phyloP scores from a whole-genome alignment of 2,797 vertebrate species.

The Delichon dasypus region DNA sequence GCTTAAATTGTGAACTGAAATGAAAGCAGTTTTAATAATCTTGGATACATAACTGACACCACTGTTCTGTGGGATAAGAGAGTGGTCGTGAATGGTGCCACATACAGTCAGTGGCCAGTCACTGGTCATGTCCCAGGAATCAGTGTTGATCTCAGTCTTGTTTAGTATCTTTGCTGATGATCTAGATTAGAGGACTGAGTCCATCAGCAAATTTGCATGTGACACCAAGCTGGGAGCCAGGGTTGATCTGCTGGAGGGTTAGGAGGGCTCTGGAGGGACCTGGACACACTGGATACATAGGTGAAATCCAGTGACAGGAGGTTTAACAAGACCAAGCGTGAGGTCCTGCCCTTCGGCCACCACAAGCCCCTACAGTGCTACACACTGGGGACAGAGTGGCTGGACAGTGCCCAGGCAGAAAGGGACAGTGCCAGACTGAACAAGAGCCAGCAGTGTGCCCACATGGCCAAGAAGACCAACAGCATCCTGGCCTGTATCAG shows the following conservation, averaged over 20 bases:
- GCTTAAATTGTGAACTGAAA: background rate
- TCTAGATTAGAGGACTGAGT: background rate
- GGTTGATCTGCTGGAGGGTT: background rate
- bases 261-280: background rate
- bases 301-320: accelerated
- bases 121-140: background rate
- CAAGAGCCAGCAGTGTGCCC: background rate
- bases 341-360: background rate
- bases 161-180: background rate
- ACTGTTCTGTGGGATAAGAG: background rate
- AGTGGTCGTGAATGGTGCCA: no score
- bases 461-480: background rate
- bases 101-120: background rate
- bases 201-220: background rate
- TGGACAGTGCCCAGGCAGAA: background rate
- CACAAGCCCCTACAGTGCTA: background rate
- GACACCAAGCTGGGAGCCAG: background rate
- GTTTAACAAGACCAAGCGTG: background rate
- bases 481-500: background rate
- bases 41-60: background rate
- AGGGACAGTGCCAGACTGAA: background rate
- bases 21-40: background rate
- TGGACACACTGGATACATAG: background rate
- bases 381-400: background rate
- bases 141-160: background rate